Evolutionary conservation across 2,797 vertebrate species (phyloP), one percentile per base, ranked within the genome.

Genomic region (Miichthys miiuy): DNA sequence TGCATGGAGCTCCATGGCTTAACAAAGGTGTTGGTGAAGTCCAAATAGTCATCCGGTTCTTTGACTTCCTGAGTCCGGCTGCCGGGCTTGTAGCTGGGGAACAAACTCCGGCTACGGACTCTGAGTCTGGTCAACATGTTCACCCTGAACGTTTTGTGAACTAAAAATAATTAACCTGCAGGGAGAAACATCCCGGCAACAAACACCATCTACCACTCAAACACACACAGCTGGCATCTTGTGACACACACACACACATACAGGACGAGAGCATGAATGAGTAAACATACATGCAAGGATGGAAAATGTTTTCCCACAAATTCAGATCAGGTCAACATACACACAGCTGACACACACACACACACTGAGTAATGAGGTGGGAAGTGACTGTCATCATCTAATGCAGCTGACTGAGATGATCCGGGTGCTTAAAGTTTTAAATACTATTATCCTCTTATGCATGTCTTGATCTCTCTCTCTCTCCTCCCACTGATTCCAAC

Each of bases 341-440:
- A 14, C 1, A 27, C 54, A 47, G 58, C 25, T 14, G 42, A 34
- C 21, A 63, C 41, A 50, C 27, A 51, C 55, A 44, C 21, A 68
- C 56, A 65, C 38, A 57, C 30, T 65, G 2, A 51, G 62, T 8
- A 5, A 66, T n/a, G 87, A 88, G 7, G 71, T 52, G 74, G 75
- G 50, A 80, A 85, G 76, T 81, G 85, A 83, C 86, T 86, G 79
- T 88, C 56, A 12, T 88, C 80, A 79, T 23, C 80, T 93, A 92
- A 94, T 65, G 71, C 88, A 51, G 76, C 81, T 54, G 83, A 77
- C 82, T 51, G 67, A 91, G 90, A 95, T 93, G 94, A 95, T 94
- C 93, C 86, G 81, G 93, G 93, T 88, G 95, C 95, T 96, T 95
- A 95, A 89, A 91, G 91, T 68, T 89, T 91, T 90, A 91, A 90